Conservation (phyloP, 2,797 vertebrate species). For the Remorina albescens region DNA sequence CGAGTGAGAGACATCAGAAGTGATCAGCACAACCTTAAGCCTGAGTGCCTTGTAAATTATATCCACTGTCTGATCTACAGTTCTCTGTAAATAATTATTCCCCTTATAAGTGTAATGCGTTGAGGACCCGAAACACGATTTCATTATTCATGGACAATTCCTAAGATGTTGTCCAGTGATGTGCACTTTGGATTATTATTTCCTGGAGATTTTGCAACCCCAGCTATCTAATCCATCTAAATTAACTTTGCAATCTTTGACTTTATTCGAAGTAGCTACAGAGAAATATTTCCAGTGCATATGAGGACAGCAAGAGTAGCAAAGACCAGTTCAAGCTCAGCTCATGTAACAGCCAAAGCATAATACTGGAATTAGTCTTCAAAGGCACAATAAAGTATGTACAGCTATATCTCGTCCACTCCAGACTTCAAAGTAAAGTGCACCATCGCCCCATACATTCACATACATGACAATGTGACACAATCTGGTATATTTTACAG, state of each 20-base stretch:
- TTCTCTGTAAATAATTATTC: constrained; percentile 31
- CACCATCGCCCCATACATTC: constrained; percentile 79
- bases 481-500: constrained; percentile 55
- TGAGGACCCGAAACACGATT: constrained; percentile 15
- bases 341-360: constrained; percentile 67
- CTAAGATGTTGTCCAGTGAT: constrained; percentile 38
- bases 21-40: constrained; percentile 43
- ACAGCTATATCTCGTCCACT: constrained; percentile 74
- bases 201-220: constrained; percentile 16
- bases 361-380: constrained; percentile 76
- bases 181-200: constrained; percentile 32
- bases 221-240: constrained; percentile 17
- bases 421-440: constrained; percentile 80
- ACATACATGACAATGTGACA: constrained; percentile 73
- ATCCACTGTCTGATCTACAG: constrained; percentile 33
- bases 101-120: constrained; percentile 16
- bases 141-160: constrained; percentile 23
- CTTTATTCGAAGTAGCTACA: constrained; percentile 41
- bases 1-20: constrained; percentile 31
- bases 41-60: constrained; percentile 28
- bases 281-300: constrained; percentile 45
- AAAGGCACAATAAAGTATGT: constrained; percentile 87
- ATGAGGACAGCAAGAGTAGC: constrained; percentile 45
- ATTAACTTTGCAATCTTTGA: constrained; percentile 22
- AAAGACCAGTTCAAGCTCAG: constrained; percentile 68